Conservation (phyloP, 2,888 invertebrate species). For the Volucella zonaria region DNA sequence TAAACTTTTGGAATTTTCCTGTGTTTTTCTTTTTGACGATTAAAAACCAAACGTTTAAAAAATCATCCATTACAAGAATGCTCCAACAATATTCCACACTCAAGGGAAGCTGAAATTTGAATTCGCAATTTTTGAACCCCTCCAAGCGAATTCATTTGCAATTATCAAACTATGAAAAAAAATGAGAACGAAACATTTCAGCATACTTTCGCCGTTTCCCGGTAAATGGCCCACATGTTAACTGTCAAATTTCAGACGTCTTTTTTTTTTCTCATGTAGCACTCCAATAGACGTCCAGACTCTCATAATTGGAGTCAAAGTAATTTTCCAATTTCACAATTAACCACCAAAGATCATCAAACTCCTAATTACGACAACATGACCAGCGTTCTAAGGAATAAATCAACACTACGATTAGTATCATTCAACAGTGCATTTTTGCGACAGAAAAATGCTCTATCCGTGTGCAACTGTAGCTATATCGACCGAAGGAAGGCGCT, state of each 20-base stretch:
- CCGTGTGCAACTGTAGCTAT: conserved; percentile 9
- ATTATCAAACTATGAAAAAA: conserved; percentile 37
- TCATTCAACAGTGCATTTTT: conserved; percentile 52
- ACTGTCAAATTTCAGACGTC: conserved; percentile 43
- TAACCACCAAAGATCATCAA: conserved; percentile 24
- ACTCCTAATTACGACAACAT: conserved; percentile 31
- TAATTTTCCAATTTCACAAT: conserved; percentile 51
- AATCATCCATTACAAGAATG: too few species aligned
- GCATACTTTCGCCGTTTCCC: conserved; percentile 12
- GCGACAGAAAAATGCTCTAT: conserved; percentile 44
- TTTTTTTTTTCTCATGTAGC: conserved; percentile 42
- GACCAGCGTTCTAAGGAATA: conserved; percentile 56
- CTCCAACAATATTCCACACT: too few species aligned
- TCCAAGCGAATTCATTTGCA: conserved; percentile 27
- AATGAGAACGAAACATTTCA: conserved; percentile 27
- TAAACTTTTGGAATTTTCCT: too few species aligned
- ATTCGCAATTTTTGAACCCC: neutral
- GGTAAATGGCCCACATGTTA: conserved; percentile 59
- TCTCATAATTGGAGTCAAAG: conserved; percentile 12
- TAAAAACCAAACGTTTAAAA: too few species aligned
- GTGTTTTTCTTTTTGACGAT: too few species aligned
- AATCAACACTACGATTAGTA: conserved; percentile 47
- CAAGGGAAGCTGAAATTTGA: too few species aligned
- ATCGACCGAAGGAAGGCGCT: conserved; percentile 49
- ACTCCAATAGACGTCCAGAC: conserved; percentile 14